phyloP scores from a whole-genome alignment of 1,140 invertebrate genomes.

The Gryllus bimaculatus region DNA sequence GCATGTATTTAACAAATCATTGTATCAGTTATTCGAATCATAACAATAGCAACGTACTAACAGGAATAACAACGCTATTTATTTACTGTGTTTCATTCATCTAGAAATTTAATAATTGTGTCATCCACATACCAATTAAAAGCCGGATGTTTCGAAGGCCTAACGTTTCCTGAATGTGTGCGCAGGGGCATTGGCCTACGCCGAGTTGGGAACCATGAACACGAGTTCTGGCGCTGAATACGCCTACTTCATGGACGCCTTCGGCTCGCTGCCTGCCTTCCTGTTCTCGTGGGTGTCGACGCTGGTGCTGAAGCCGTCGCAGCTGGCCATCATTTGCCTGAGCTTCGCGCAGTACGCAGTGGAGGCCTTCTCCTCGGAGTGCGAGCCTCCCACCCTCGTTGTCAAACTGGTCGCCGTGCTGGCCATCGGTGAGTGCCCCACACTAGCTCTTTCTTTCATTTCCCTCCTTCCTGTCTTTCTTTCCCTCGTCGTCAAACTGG shows the following conservation, averaged over 20 bases:
- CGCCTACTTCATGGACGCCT: constrained; percentile 85
- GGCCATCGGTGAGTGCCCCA: constrained; percentile 54
- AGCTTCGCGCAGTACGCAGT: constrained; percentile 91
- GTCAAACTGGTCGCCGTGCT: constrained; percentile 72
- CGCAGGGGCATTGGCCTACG: constrained; percentile 79
- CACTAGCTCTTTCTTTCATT: background rate
- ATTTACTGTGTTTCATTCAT: too few species aligned
- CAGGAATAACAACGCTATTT: too few species aligned
- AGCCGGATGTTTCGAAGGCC: too few species aligned
- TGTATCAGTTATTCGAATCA: too few species aligned
- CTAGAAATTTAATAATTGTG: too few species aligned
- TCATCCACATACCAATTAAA: too few species aligned
- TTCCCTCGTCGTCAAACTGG: constrained; percentile 66
- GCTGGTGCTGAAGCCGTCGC: constrained; percentile 82
- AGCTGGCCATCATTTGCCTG: constrained; percentile 87
- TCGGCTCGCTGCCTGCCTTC: constrained; percentile 80
- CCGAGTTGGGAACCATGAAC: constrained; percentile 87
- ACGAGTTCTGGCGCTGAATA: constrained; percentile 89
- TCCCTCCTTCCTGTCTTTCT: background rate
- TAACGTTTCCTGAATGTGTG: background rate
- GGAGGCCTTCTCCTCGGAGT: constrained; percentile 80
- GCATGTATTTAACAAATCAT: too few species aligned
- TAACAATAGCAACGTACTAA: too few species aligned
- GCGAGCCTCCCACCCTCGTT: constrained; percentile 61
- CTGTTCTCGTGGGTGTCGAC: constrained; percentile 88